These are phyloP conservation scores for Meandrina meandrites DNA, from an alignment of 92 coral and sea anemone genomes.

Conservation along the genomic window DNA sequence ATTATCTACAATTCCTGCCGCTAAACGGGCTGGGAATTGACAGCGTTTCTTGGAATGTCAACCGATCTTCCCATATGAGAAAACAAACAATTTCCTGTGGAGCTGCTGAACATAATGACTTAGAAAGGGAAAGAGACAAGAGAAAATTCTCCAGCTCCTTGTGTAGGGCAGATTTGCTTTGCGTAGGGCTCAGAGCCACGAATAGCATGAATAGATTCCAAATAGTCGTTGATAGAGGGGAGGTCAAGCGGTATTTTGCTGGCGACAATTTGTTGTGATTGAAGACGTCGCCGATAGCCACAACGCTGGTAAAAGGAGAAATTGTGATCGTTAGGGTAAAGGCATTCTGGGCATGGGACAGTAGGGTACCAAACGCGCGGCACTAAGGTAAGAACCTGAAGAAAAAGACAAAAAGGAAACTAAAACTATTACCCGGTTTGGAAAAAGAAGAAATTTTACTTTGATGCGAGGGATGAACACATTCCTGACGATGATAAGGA, in stretches of 20 bases:
- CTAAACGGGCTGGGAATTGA: constrained; percentile 8
- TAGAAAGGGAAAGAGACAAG: constrained; percentile 23
- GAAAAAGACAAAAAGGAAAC: too few species aligned
- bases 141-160: background rate
- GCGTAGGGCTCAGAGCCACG: background rate
- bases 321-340: too few species aligned
- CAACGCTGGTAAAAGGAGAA: too few species aligned
- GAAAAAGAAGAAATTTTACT: too few species aligned
- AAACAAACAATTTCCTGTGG: constrained; percentile 22
- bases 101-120: background rate
- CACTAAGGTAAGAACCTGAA: too few species aligned
- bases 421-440: too few species aligned
- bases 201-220: background rate
- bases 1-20: constrained; percentile 2
- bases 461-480: too few species aligned
- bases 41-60: constrained; percentile 9
- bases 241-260: background rate
- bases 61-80: constrained; percentile 39
- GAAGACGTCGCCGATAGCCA: too few species aligned
- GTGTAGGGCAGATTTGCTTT: background rate
- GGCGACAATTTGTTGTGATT: too few species aligned
- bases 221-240: background rate
- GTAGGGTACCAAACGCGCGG: too few species aligned
- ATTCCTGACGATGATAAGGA: too few species aligned
- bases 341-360: too few species aligned